Conservation (phyloP, 2,888 invertebrate species). For the Eurytoma californica region DNA sequence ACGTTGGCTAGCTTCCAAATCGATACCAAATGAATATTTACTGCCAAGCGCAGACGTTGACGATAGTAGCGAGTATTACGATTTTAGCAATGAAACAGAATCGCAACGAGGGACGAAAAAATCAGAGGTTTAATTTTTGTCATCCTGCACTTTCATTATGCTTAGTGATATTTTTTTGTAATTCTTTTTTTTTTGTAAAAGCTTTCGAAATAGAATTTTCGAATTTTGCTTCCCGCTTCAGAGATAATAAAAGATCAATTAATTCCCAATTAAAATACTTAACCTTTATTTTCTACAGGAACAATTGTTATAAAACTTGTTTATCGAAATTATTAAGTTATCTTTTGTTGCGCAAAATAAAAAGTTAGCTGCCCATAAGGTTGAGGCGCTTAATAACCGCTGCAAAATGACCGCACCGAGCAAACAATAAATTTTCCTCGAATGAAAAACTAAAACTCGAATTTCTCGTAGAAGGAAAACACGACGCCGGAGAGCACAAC, state of each 20-base stretch:
- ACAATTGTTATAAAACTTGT: no score
- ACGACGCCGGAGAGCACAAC: slow-evolving; percentile 17
- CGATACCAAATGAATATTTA: slow-evolving; percentile 86
- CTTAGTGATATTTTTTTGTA: neutral
- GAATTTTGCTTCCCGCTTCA: neutral
- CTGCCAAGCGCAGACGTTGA: slow-evolving; percentile 50
- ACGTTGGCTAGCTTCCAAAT: slow-evolving; percentile 80
- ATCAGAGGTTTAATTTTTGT: slow-evolving; percentile 42
- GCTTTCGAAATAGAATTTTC: neutral
- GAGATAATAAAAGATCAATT: no score
- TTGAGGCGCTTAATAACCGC: no score
- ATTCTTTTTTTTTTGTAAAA: slow-evolving; percentile 1
- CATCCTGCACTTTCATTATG: slow-evolving; percentile 6
- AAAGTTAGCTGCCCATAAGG: no score
- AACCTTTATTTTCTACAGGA: no score
- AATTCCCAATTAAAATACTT: no score
- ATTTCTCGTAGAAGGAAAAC: slow-evolving; percentile 9
- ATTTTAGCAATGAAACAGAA: slow-evolving; percentile 52
- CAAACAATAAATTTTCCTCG: no score
- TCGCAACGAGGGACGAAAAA: slow-evolving; percentile 41
- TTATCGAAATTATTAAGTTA: no score
- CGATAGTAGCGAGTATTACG: slow-evolving; percentile 51
- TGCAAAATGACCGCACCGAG: no score
- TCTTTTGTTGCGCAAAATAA: no score
- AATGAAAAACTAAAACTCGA: neutral